phyloP scores from a whole-genome alignment of 2,888 invertebrate species.

The Melieria crassipennis region DNA sequence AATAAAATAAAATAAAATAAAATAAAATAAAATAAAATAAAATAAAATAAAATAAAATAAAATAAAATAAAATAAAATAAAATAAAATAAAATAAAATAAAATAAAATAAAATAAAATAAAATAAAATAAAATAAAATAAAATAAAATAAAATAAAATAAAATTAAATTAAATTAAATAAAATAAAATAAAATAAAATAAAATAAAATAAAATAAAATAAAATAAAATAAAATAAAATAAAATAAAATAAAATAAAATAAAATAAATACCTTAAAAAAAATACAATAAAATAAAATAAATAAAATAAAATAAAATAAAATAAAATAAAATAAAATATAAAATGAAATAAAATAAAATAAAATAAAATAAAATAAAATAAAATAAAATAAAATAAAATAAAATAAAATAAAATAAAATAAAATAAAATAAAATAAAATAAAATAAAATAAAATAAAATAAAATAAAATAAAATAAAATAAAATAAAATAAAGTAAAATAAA shows the following conservation, averaged over 20 bases:
- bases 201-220: constrained; percentile 3
- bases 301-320: neutral
- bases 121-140: neutral
- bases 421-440: neutral
- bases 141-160: constrained; percentile 1
- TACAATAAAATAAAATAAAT: no score
- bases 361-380: neutral
- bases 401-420: neutral
- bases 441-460: neutral
- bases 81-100: neutral
- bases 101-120: neutral
- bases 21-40: neutral
- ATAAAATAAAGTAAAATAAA: constrained; percentile 1
- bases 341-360: neutral
- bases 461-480: neutral
- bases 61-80: neutral
- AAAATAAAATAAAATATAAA: constrained; percentile 8
- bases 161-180: neutral
- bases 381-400: constrained; percentile 1
- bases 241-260: neutral
- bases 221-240: neutral
- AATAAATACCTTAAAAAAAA: no score
- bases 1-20: constrained; percentile 7
- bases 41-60: constrained; percentile 5
- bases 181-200: neutral